Conservation (phyloP, 1,140 invertebrate species). For the Hyles vespertilio region DNA sequence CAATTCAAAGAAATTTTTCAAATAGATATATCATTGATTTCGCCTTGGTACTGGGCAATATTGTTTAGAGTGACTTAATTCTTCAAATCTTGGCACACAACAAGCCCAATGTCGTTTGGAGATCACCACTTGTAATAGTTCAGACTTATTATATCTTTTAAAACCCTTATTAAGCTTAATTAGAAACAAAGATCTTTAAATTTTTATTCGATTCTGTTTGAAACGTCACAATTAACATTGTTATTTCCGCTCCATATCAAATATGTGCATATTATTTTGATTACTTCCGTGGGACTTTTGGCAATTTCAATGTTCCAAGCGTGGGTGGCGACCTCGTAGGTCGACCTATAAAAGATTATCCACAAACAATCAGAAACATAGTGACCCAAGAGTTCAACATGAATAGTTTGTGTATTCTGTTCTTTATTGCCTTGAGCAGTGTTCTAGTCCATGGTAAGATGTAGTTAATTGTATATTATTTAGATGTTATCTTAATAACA, state of each 20-base stretch:
- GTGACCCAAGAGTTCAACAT: slow-evolving; percentile 35
- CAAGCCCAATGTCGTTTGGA: too few species aligned
- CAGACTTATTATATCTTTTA: too few species aligned
- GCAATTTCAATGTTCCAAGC: slow-evolving; percentile 33
- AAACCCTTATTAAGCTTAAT: too few species aligned
- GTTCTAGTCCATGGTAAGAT: too few species aligned
- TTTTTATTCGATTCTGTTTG: too few species aligned
- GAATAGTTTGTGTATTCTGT: slow-evolving; percentile 30
- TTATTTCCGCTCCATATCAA: not conserved
- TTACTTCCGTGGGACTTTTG: slow-evolving; percentile 52
- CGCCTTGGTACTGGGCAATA: too few species aligned
- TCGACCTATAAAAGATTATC: slow-evolving; percentile 51
- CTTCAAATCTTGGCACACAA: too few species aligned
- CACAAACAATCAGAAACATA: slow-evolving; percentile 35
- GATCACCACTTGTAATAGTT: too few species aligned
- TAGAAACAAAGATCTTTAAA: too few species aligned
- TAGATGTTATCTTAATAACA: not conserved
- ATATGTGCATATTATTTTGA: not conserved
- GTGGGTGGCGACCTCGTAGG: slow-evolving; percentile 55
- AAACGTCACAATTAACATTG: not conserved
- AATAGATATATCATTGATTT: too few species aligned
- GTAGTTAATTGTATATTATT: not conserved
- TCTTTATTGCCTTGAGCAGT: slow-evolving; percentile 13
- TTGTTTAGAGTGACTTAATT: too few species aligned
- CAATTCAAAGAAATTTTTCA: too few species aligned